Conservation (phyloP, 2,888 invertebrate species). For the Nebria salina region DNA sequence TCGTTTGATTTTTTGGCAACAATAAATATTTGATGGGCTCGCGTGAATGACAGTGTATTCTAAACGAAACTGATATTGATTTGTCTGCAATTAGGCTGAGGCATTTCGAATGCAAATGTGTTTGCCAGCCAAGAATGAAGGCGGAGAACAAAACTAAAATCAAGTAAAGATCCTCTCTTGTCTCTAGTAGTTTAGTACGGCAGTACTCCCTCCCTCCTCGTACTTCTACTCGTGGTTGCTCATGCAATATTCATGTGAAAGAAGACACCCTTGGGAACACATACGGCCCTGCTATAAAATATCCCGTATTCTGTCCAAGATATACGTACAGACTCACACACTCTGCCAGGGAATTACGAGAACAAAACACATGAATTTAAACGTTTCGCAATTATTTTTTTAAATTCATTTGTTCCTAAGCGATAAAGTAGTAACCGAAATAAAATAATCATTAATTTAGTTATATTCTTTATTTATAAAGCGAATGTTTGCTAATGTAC, state of each 20-base stretch:
- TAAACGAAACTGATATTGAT: constrained; percentile 29
- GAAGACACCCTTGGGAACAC: constrained; percentile 26
- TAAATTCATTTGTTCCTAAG: not conserved
- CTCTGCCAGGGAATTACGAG: not conserved
- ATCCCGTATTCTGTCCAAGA: constrained; percentile 13
- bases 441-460: no score
- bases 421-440: no score
- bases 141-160: constrained; percentile 42
- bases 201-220: not conserved
- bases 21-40: not conserved
- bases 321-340: constrained; percentile 3
- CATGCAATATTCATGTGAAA: constrained; percentile 41
- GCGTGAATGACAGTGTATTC: not conserved
- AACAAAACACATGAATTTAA: not conserved
- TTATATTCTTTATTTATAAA: no score
- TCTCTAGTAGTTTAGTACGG: not conserved
- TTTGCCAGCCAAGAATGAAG: constrained; percentile 13
- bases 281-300: constrained; percentile 27
- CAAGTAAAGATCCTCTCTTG: constrained; percentile 38
- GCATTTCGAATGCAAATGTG: constrained; percentile 9
- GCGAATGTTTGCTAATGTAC: no score
- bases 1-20: no score
- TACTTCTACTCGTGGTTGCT: not conserved
- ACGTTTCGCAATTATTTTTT: not conserved
- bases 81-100: constrained; percentile 39